Conservation (phyloP, 2,797 vertebrate species). For the Mormyrus proboscirostris region DNA sequence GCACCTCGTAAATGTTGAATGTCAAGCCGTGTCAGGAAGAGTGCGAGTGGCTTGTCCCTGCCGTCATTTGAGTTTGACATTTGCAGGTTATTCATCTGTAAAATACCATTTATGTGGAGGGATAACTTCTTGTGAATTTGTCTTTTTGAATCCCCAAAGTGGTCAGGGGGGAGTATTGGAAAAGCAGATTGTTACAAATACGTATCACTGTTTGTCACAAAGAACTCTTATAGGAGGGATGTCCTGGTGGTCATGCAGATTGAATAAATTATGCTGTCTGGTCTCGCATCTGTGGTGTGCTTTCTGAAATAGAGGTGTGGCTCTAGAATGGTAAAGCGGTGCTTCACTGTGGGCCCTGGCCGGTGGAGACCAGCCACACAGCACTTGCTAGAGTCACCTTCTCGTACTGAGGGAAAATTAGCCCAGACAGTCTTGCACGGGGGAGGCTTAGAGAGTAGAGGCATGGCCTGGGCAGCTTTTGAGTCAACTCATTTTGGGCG, state of each 20-base stretch:
- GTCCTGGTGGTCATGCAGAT: background rate
- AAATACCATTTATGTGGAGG: constrained; percentile 16
- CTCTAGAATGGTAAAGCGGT: background rate
- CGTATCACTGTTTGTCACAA: background rate
- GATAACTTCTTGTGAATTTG: background rate
- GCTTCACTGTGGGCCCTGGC: background rate
- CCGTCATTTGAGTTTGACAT: constrained; percentile 20
- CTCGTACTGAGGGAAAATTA: background rate
- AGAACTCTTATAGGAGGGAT: background rate
- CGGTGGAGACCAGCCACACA: background rate
- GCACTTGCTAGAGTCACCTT: background rate
- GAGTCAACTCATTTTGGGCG: background rate
- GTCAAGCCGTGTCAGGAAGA: background rate
- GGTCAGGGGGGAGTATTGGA: background rate
- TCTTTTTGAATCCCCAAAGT: background rate
- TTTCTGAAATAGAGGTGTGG: background rate
- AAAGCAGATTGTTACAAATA: background rate
- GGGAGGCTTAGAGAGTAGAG: background rate
- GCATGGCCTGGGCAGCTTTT: background rate
- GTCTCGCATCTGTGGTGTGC: background rate
- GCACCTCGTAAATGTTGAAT: background rate
- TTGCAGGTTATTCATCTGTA: constrained; percentile 19
- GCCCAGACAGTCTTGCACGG: background rate
- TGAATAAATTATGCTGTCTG: background rate
- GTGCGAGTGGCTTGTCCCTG: background rate